Base-by-base conservation (phyloP, 2,113 vertebrate genomes). In the Phasianus colchicus region DNA sequence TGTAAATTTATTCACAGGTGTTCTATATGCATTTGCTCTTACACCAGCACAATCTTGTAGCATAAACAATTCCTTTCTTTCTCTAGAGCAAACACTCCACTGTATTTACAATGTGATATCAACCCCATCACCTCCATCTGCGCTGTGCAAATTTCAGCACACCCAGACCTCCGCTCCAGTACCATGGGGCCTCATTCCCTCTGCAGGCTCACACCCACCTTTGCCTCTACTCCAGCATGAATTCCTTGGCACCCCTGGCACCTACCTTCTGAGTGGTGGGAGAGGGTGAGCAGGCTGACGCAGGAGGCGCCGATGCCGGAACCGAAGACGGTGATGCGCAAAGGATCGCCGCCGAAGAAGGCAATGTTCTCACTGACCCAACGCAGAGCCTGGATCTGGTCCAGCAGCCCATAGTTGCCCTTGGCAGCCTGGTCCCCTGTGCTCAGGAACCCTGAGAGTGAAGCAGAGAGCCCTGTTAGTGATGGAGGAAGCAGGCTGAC, bases 361-460 rank as follows among this genome's bases (percentile, higher is more conserved):
- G 98, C 99, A 38, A 99, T 99, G 96, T 99, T 99, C 97, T 99
- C 99, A 1, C 99, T 99, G 97, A 99, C 99, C 99, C 99, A 99
- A 81, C 99, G 98, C 81, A 99, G 97, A 1, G 99, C 99, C 98
- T 99, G 99, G 92, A 99, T 99, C 98, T 99, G 99, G 97, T 99
- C 99, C 96, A 99, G 97, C 50, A 99, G 98, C 38, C 99, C 99
- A 1, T 99, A 99, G 97, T 99, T 99, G 88, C 99, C 99, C 97
- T 99, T 99, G 85, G 99, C 99, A 45, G 99, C 99, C 97, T 99
- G 99, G 97, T 99, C 99, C 3, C 99, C 99, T 0, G 99, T 99
- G 92, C 99, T 99, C 96, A 99, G 98, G 97, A 99, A 99, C 34
- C 99, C 99, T 99, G 97, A 0, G 9, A 69, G 90, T 29, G 79